Base-by-base conservation (phyloP, 1,140 invertebrate genomes). In the Rhopalosiphum maidis region DNA sequence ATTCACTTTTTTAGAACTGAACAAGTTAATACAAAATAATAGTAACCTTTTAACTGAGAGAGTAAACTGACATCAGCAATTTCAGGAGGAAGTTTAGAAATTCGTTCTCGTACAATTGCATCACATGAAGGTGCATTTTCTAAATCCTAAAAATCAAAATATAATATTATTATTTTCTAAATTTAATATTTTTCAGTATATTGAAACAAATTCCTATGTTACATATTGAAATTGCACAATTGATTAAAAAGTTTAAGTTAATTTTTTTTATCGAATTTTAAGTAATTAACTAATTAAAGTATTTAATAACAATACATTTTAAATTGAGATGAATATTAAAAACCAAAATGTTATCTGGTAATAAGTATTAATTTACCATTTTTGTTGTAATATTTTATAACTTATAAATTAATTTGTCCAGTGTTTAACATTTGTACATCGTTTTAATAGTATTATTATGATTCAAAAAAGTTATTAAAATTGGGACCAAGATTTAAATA, bases 51-150 rank as follows among this genome's bases (percentile, higher is more conserved):
- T 94, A 98, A 96, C 96, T 98, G 98, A 94, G 97, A 96, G 83
- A 99, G 96, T 94, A 98, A 96, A 94, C 97, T 96, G 22, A 98
- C 97, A 96, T 99, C 98, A 8, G 98, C 99, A 7, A 99, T 98
- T 96, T 99, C 98, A 88, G 97, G 97, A 4, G 99, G 99, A 60
- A 99, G 96, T 88, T 97, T 98, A 0, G 99, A 98, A 94, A 99
- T 99, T 95, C 98, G 97, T 95, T 99, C 98, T 95, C 99, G 96
- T 1, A 99, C 97, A 48, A 96, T 96, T 92, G 98, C 99, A 96
- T 99, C 99, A 94, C 98, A 98, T 0, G 98, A 99, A 2, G 99
- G 98, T 94, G 98, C 98, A 94, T 98, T 98, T 95, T 99, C 99
- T 94, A 99, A 96, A 94, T 98, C 98, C 96, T 97, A 96, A 82